Evolutionary conservation across 2,888 invertebrate genomes (phyloP).

Genomic region (Himalopsyche tibetana): DNA sequence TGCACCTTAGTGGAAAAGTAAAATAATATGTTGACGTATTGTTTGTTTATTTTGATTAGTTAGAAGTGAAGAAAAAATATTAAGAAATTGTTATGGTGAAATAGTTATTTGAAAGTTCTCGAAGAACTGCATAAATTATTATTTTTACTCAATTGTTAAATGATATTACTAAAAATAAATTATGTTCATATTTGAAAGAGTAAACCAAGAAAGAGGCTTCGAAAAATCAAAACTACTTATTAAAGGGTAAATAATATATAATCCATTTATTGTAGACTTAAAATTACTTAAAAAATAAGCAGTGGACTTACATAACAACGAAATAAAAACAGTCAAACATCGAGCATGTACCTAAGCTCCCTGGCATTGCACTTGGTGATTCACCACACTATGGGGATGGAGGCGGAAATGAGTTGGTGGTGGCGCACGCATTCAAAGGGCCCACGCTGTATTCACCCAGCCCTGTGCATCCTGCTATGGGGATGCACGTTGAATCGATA

Average conservation of each 20-base stretch:
- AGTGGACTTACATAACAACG: neutral
- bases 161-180: too few species aligned
- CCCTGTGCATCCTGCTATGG: neutral
- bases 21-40: too few species aligned
- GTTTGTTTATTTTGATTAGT: too few species aligned
- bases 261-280: neutral
- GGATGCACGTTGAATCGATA: conserved; percentile 18
- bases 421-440: neutral
- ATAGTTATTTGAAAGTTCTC: too few species aligned
- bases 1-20: too few species aligned
- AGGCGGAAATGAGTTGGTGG: neutral
- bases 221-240: too few species aligned
- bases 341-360: neutral
- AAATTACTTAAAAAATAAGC: neutral
- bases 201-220: too few species aligned
- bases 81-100: too few species aligned
- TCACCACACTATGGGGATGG: neutral
- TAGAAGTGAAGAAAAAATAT: too few species aligned
- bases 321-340: neutral
- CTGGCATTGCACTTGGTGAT: neutral
- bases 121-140: too few species aligned
- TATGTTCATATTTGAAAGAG: too few species aligned
- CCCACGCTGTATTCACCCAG: neutral
- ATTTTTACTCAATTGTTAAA: too few species aligned
- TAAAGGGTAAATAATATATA: neutral